These are phyloP conservation scores for Diarsia rubi DNA, from an alignment of 2,888 invertebrate species.

Conservation along the genomic window DNA sequence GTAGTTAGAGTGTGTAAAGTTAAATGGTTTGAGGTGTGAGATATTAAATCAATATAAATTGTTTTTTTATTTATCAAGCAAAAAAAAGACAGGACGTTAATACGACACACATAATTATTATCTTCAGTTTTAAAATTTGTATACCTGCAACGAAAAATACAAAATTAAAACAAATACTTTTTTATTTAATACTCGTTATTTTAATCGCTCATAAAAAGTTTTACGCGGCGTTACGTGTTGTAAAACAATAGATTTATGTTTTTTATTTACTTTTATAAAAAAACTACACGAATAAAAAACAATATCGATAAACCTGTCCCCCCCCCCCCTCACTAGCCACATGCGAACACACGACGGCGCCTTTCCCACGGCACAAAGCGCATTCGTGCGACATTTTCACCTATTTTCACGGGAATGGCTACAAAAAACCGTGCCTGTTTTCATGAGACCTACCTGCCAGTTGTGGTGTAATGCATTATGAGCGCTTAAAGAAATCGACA, in stretches of 20 bases:
- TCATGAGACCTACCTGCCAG: slow-evolving; percentile 76
- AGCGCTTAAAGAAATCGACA: slow-evolving; percentile 77
- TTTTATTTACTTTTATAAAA: background rate
- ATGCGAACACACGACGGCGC: slow-evolving; percentile 72
- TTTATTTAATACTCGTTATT: background rate
- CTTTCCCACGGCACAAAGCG: slow-evolving; percentile 84
- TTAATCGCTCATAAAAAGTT: background rate
- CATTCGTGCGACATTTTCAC: slow-evolving; percentile 82
- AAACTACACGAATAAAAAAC: slow-evolving; percentile 45
- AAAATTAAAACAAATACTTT: background rate
- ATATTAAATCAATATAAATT: no score
- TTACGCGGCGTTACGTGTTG: no score
- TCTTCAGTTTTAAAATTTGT: background rate
- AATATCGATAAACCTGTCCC: slow-evolving; percentile 59
- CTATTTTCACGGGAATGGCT: slow-evolving; percentile 82
- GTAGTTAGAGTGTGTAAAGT: slow-evolving; percentile 13
- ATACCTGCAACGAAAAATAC: background rate
- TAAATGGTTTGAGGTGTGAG: background rate
- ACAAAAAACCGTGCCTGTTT: slow-evolving; percentile 83
- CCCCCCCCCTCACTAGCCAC: slow-evolving; percentile 76
- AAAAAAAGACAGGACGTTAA: background rate
- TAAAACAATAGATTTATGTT: background rate
- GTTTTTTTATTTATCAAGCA: background rate
- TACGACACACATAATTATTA: background rate
- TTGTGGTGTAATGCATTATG: slow-evolving; percentile 74